These are phyloP conservation scores for Sweltsa coloradensis DNA, from an alignment of 1,140 invertebrate species.

Conservation along the genomic window DNA sequence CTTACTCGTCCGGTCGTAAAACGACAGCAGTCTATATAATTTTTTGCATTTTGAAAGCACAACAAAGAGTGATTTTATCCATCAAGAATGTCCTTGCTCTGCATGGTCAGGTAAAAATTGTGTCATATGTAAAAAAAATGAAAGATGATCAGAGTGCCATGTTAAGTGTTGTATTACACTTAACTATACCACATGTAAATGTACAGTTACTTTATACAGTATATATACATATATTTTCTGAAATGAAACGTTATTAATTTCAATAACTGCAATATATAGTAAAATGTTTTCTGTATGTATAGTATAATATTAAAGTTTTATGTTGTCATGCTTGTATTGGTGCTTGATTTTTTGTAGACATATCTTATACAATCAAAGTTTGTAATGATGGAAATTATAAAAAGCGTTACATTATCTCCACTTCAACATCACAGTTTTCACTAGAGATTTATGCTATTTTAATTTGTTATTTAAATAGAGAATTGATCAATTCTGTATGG, in stretches of 20 bases:
- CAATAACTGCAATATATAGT: conserved; percentile 11
- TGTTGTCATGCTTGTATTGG: conserved; percentile 12
- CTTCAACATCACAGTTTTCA: not conserved
- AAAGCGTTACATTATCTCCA: conserved; percentile 5
- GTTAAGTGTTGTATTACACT: not conserved
- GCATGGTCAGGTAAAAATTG: conserved; percentile 5
- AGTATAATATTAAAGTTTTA: conserved; percentile 10
- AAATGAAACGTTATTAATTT: conserved; percentile 12
- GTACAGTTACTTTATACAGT: conserved; percentile 7
- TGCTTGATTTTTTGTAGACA: conserved; percentile 12
- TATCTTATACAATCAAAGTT: not conserved
- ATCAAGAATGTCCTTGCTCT: conserved; percentile 7
- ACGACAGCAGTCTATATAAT: conserved; percentile 1
- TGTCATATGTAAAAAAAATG: conserved; percentile 6
- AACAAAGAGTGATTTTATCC: conserved; percentile 6
- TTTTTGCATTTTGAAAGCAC: conserved; percentile 4
- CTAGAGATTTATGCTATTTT: not conserved
- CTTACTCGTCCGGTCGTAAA: too few species aligned
- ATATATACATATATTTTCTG: conserved; percentile 14
- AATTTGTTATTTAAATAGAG: not conserved
- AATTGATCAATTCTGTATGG: conserved; percentile 1
- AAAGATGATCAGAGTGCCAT: conserved; percentile 4
- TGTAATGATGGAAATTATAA: not conserved
- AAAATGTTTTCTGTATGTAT: conserved; percentile 10
- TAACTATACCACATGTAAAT: conserved; percentile 5